Evolutionary conservation across 2,888 invertebrate genomes (phyloP).

Genomic region (Limnephilus rhombicus): DNA sequence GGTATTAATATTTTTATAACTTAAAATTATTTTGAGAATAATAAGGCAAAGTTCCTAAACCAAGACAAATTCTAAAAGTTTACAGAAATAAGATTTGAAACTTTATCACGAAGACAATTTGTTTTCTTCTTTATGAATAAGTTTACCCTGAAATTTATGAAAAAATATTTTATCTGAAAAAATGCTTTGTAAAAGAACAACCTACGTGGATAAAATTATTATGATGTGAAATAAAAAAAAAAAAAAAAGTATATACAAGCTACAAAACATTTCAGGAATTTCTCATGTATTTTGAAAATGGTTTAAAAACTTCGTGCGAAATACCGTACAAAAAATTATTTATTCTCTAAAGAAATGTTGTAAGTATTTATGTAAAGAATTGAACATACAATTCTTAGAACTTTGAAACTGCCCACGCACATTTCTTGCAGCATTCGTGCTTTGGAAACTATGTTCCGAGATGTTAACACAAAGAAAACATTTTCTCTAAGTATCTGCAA

Average conservation of each 20-base stretch:
- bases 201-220: neutral
- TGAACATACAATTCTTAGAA: neutral
- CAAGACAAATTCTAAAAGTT: no score
- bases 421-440: neutral
- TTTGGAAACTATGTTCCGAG: neutral
- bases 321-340: neutral
- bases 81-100: no score
- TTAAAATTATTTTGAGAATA: no score
- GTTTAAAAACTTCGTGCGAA: neutral
- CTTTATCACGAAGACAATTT: no score
- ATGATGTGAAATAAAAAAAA: neutral
- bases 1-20: no score
- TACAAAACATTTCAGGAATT: neutral
- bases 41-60: no score
- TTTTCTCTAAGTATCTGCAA: neutral
- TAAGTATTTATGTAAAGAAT: neutral
- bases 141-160: no score
- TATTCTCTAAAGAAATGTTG: neutral
- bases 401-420: neutral
- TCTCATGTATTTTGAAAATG: no score
- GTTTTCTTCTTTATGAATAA: no score
- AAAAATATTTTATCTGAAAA: no score
- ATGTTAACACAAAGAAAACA: conserved; percentile 26
- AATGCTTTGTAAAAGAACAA: no score
- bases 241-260: neutral